Evolutionary conservation across 2,888 invertebrate genomes (phyloP).

Genomic region (Calameuta filiformis): DNA sequence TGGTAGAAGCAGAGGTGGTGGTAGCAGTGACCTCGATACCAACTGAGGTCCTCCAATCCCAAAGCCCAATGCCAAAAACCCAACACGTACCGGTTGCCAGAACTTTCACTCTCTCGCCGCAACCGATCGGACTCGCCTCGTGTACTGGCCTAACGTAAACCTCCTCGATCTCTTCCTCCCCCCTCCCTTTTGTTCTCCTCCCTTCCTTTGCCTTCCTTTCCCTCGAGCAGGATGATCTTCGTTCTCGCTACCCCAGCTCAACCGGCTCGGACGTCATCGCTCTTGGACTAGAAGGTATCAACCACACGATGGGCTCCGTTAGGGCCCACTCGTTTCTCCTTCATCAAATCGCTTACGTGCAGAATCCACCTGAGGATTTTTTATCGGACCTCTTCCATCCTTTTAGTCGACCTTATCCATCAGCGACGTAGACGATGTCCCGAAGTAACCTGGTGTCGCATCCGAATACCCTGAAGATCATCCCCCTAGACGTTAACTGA

Average conservation of each 20-base stretch:
- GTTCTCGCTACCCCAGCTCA: not conserved
- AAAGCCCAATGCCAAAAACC: conserved; percentile 62
- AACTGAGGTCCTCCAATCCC: conserved; percentile 55
- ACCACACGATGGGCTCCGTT: not conserved
- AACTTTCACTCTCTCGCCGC: conserved; percentile 49
- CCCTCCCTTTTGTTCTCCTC: not conserved
- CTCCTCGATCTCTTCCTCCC: conserved; percentile 2
- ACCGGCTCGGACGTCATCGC: not conserved
- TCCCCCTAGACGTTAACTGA: not conserved
- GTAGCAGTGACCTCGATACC: conserved; percentile 65
- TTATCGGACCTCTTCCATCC: not conserved
- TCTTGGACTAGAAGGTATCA: not conserved
- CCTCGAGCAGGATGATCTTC: not conserved
- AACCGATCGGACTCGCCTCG: conserved; percentile 12
- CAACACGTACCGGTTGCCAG: conserved; percentile 37
- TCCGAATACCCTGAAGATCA: not conserved
- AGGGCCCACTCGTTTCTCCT: not conserved
- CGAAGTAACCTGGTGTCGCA: not conserved
- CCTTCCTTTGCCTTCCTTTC: not conserved
- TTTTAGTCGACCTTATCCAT: not conserved
- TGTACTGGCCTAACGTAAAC: not conserved
- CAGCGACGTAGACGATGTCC: too few species aligned
- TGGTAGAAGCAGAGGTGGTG: conserved; percentile 49
- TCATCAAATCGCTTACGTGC: not conserved
- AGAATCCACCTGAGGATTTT: not conserved